Evolutionary conservation across 2,888 invertebrate genomes (phyloP), one percentile per base, ranked within the genome.

Genomic region (Drosophila percnosoma): DNA sequence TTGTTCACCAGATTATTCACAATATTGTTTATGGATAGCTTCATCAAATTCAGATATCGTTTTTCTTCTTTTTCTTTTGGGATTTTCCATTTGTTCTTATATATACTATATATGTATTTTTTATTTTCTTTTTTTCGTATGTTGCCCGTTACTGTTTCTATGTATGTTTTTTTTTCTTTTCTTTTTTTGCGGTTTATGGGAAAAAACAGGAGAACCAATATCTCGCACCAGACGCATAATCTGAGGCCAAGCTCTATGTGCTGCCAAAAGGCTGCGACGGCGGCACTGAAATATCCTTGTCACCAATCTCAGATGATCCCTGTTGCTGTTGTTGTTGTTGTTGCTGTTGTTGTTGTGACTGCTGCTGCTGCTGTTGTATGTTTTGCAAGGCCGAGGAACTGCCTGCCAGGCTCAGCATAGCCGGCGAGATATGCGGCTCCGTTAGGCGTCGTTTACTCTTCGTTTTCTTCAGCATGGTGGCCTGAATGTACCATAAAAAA

Each of bases 391-490:
- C 80, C 51, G 90, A 84, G 42, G 89, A 83, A 40, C 87, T 80
- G 52, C 88, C 82, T 60, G 87, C 73, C 33, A 87, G 71, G 70
- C 89, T 92, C 58, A 93, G 72, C 36, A 89, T 91, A 78, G 93
- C 92, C 74, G 93, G 93, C 68, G 95, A 94, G 94, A 96, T 96
- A 94, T 95, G 95, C 92, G 96, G 96, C 94, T 97, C 96, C 90
- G 97, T 97, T 93, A 97, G 97, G 91, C 97, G 96, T 93, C 98
- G 96, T 95, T 98, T 98, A 95, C 98, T 98, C 96, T 99, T 99
- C 95, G 97, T 97, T 96, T 99, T 99, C 97, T 99, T 99, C 96
- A 99, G 96, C 99, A 99, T 99, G 94, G 99, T 99, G 93, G 99
- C 99, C 99, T 99, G 95, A 86, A 89, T 90, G 78, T 85, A 89